phyloP scores from a whole-genome alignment of 2,888 invertebrate species.

The Arctia plantaginis region DNA sequence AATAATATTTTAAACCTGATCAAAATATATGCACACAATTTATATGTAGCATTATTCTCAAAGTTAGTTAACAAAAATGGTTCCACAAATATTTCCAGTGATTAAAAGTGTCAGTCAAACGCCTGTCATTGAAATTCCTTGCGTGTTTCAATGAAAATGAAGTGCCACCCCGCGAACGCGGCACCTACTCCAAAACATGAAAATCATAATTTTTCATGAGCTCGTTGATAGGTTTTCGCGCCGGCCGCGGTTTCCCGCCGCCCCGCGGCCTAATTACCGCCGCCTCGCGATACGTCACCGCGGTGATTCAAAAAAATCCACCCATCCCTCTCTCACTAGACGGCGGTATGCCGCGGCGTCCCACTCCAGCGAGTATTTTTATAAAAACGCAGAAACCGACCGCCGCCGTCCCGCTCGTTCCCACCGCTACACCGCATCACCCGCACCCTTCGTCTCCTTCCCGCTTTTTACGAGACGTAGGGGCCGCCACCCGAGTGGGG shows the following conservation, averaged over 20 bases:
- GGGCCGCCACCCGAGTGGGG: slow-evolving; percentile 84
- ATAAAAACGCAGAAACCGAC: slow-evolving; percentile 86
- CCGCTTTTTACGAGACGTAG: slow-evolving; percentile 87
- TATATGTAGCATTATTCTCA: background rate
- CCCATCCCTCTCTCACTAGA: slow-evolving; percentile 79
- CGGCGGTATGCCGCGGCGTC: slow-evolving; percentile 64
- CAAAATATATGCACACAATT: background rate
- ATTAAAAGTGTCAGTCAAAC: slow-evolving; percentile 64
- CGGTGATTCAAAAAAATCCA: slow-evolving; percentile 84
- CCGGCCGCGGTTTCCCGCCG: slow-evolving; percentile 85
- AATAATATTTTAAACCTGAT: background rate
- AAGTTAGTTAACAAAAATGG: slow-evolving; percentile 31
- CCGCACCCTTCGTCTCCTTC: slow-evolving; percentile 86
- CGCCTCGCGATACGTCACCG: slow-evolving; percentile 85
- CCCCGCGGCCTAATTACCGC: slow-evolving; percentile 86
- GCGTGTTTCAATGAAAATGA: slow-evolving; percentile 71
- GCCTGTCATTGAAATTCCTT: slow-evolving; percentile 67
- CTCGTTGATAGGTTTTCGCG: slow-evolving; percentile 86
- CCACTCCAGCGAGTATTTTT: slow-evolving; percentile 82
- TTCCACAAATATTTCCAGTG: slow-evolving; percentile 41
- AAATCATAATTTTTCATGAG: slow-evolving; percentile 86
- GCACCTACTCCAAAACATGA: slow-evolving; percentile 75
- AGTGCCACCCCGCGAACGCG: slow-evolving; percentile 72
- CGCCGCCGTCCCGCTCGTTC: slow-evolving; percentile 85
- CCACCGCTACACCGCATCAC: slow-evolving; percentile 75